Percentiles rank a stretch among this genome's conserved stretches.
Conservation (phyloP, 2,797 vertebrate species). For the Pipistrellus pygmaeus region DNA sequence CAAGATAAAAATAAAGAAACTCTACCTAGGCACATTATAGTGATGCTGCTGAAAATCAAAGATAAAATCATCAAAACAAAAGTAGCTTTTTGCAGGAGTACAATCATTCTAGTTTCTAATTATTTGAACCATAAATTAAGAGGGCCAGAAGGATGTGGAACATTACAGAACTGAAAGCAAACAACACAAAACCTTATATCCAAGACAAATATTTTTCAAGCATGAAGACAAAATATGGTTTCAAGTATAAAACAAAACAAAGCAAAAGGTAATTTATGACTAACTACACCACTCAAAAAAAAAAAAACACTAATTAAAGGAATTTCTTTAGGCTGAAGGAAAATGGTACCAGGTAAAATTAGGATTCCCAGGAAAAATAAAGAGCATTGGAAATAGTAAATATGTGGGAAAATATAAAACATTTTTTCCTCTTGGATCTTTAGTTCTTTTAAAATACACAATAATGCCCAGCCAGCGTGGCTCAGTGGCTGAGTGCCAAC, state of each 20-base stretch:
- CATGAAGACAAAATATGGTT: background rate
- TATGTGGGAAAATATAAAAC: background rate
- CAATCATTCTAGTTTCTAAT: background rate
- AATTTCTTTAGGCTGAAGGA: background rate
- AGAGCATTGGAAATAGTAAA: background rate
- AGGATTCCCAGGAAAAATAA: background rate
- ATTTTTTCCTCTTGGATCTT: background rate
- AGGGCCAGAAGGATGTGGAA: background rate
- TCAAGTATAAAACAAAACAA: background rate
- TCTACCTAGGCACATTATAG: background rate
- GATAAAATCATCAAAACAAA: constrained; percentile 22
- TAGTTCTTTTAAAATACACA: background rate
- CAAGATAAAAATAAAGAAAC: background rate
- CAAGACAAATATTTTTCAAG: background rate
- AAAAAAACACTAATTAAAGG: background rate
- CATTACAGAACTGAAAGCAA: background rate
- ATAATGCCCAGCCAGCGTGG: background rate
- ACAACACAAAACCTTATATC: background rate
- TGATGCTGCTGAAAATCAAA: background rate
- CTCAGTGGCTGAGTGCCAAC: too few relatives aligned
- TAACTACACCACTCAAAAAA: background rate
- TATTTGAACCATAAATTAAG: background rate
- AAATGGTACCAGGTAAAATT: background rate
- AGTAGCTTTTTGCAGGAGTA: background rate
- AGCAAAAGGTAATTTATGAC: background rate